Conservation (phyloP, 2,113 vertebrate species). For the Tachysurus vachellii region DNA sequence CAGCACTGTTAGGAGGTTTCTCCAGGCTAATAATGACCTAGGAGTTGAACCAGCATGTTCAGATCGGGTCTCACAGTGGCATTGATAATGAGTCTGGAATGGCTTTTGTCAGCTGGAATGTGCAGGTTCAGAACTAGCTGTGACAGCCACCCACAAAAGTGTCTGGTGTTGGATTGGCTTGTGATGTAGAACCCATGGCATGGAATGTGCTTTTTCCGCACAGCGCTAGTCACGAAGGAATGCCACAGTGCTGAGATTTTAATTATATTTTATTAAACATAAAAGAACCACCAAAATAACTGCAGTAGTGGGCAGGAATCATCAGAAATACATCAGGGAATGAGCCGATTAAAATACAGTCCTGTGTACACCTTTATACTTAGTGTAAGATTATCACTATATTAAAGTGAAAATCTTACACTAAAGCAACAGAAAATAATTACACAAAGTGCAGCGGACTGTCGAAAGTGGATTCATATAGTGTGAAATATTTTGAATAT, state of each 20-base stretch:
- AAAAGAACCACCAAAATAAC: not conserved
- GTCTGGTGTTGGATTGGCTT: not conserved
- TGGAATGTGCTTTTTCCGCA: not conserved
- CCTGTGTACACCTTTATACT: not conserved
- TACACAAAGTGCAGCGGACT: not conserved
- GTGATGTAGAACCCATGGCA: not conserved
- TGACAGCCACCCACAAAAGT: not conserved
- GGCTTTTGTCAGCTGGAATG: not conserved
- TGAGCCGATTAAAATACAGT: not conserved
- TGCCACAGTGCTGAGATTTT: constrained; percentile 3
- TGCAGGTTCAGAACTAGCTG: not conserved
- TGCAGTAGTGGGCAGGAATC: not conserved
- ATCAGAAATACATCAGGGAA: not conserved
- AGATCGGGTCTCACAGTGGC: not conserved
- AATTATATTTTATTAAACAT: constrained; percentile 7
- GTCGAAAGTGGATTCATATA: not conserved
- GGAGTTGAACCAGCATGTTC: not conserved
- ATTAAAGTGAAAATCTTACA: not conserved
- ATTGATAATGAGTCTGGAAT: constrained; percentile 17
- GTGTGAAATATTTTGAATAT: not conserved
- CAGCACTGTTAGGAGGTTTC: not conserved
- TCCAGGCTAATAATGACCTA: constrained; percentile 1
- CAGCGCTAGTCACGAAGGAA: not conserved
- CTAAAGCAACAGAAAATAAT: not conserved
- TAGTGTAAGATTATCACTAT: not conserved